A percentile compares a stretch with the other conserved stretches of the same genome.
phyloP scores from a whole-genome alignment of 2,888 invertebrate genomes.

The Trachelus tabidus region DNA sequence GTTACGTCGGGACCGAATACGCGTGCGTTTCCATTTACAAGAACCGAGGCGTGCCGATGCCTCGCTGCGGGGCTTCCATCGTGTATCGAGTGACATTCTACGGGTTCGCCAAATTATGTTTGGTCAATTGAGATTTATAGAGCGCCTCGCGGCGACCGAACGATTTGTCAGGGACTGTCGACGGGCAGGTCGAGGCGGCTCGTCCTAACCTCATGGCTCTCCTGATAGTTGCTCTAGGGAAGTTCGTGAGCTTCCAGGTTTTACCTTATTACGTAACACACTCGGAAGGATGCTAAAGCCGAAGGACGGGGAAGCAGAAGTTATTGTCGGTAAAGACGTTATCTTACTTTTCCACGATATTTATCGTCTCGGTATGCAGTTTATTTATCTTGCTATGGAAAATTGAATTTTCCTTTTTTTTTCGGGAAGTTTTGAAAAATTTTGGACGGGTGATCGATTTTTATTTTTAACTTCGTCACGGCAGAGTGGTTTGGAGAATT shows the following conservation, averaged over 20 bases:
- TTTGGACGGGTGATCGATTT: fast-evolving
- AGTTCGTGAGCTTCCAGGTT: not conserved
- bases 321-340: not conserved
- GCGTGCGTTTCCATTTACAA: slow-evolving; percentile 1
- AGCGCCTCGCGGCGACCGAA: not conserved
- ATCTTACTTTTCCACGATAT: not conserved
- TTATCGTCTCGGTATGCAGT: too few species aligned
- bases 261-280: not conserved
- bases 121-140: slow-evolving; percentile 44
- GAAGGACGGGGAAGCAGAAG: not conserved
- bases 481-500: not conserved
- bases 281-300: not conserved
- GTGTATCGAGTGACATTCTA: slow-evolving; percentile 50
- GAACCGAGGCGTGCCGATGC: slow-evolving; percentile 37
- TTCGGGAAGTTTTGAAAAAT: too few species aligned
- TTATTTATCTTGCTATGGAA: too few species aligned
- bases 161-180: not conserved
- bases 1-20: not conserved
- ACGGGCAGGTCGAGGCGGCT: not conserved
- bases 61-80: slow-evolving; percentile 50
- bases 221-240: too few species aligned
- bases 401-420: too few species aligned
- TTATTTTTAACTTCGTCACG: not conserved
- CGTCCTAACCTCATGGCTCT: not conserved
- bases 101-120: slow-evolving; percentile 55